A percentile compares a stretch with the other conserved stretches of the same genome.
These are phyloP conservation scores for Sandelia bainsii DNA, from an alignment of 2,797 vertebrate genomes.

Conservation along the genomic window DNA sequence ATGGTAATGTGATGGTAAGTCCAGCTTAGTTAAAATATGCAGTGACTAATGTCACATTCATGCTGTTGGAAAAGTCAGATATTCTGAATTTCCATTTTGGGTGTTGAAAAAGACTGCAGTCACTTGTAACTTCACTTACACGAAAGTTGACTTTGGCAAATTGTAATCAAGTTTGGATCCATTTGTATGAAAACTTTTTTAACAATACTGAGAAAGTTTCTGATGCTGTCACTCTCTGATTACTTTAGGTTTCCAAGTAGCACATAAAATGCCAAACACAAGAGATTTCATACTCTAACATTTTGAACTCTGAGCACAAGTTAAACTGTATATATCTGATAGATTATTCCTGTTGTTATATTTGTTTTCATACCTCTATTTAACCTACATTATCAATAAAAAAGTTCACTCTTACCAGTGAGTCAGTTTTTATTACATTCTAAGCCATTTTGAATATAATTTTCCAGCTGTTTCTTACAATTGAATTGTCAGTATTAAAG, in stretches of 20 bases:
- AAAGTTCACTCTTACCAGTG: background rate
- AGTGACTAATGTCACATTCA: background rate
- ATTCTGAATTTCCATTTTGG: background rate
- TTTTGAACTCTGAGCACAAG: background rate
- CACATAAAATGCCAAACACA: background rate
- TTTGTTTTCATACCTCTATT: background rate
- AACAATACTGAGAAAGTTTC: background rate
- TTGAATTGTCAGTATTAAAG: background rate
- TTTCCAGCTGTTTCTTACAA: background rate
- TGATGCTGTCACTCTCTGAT: background rate
- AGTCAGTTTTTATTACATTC: background rate
- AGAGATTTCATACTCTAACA: background rate
- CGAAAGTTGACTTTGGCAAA: conserved; percentile 24
- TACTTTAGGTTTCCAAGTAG: background rate
- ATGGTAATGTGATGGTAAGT: background rate
- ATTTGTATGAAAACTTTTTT: background rate
- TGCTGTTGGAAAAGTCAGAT: background rate
- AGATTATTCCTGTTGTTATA: too few relatives aligned
- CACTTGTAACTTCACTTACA: background rate
- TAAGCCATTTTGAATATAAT: background rate
- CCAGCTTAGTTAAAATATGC: background rate
- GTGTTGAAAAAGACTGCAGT: conserved; percentile 9
- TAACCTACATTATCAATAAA: background rate
- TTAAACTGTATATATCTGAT: too few relatives aligned
- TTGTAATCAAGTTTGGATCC: background rate